Percentiles rank a stretch among this genome's conserved stretches.
Evolutionary conservation across 2,113 vertebrate species (phyloP).

Genomic region (Sigmodon hispidus): DNA sequence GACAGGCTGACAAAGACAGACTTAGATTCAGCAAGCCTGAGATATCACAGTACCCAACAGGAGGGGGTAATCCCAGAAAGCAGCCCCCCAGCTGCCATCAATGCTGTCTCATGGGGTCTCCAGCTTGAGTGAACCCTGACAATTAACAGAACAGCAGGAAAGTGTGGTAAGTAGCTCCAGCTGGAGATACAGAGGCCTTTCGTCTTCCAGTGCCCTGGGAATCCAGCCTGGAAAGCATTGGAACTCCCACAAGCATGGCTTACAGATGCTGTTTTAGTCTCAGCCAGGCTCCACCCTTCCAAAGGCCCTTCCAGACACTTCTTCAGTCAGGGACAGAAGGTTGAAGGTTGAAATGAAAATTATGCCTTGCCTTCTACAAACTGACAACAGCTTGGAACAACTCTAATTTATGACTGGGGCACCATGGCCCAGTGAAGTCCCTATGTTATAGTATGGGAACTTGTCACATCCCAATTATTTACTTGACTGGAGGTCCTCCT

Average conservation of each 20-base stretch:
- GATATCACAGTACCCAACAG: background rate
- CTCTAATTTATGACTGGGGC: background rate
- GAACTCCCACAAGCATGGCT: background rate
- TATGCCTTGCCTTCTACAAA: background rate
- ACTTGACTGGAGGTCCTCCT: background rate
- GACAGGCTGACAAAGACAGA: background rate
- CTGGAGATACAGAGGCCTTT: background rate
- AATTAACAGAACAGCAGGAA: background rate
- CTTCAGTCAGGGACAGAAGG: background rate
- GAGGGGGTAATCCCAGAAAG: background rate
- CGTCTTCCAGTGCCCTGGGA: accelerated
- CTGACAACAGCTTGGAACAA: background rate
- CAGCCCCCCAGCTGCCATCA: background rate
- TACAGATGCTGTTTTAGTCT: background rate
- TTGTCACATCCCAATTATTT: too few species aligned
- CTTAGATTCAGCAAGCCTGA: background rate
- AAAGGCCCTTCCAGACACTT: background rate
- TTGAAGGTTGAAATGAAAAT: background rate
- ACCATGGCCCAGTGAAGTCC: background rate
- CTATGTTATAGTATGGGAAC: too few species aligned
- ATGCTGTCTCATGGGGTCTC: background rate
- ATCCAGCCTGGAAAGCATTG: background rate
- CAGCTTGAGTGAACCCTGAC: background rate
- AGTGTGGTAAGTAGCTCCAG: accelerated
- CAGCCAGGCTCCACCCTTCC: background rate